Conservation (phyloP, 1,140 invertebrate genomes). For the Agrypnia vestita region DNA sequence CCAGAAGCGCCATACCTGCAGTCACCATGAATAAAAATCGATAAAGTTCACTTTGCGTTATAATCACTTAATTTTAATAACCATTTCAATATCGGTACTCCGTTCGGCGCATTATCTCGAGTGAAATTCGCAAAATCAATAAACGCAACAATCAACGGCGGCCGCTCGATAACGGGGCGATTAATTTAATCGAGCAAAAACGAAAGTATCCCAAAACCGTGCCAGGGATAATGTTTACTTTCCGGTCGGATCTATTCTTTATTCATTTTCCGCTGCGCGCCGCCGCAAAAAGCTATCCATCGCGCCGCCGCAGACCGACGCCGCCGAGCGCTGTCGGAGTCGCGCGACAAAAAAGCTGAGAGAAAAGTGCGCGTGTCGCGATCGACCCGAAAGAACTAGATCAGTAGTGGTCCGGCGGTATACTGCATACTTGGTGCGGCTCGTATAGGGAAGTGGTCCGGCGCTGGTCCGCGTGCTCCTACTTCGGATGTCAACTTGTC, state of each 20-base stretch:
- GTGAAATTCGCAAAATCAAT: slow-evolving; percentile 31
- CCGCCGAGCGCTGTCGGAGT: slow-evolving; percentile 7
- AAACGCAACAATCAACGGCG: slow-evolving; percentile 4
- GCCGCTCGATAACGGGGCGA: slow-evolving; percentile 4
- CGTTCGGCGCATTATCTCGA: slow-evolving; percentile 21
- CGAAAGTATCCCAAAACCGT: slow-evolving; percentile 33
- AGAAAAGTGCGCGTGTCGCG: slow-evolving; percentile 41
- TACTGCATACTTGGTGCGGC: background rate
- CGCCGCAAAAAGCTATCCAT: slow-evolving; percentile 10
- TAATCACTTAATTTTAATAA: slow-evolving; percentile 31
- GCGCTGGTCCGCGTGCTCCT: slow-evolving; percentile 6
- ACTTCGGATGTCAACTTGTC: slow-evolving; percentile 56
- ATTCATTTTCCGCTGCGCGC: slow-evolving; percentile 9
- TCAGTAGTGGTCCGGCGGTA: slow-evolving; percentile 13
- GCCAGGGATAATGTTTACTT: slow-evolving; percentile 32
- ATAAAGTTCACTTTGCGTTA: slow-evolving; percentile 12
- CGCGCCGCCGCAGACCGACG: background rate
- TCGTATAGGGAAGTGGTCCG: slow-evolving; percentile 21
- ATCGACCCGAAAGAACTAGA: slow-evolving; percentile 26
- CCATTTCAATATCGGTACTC: slow-evolving; percentile 17
- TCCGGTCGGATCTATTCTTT: slow-evolving; percentile 32
- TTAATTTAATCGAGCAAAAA: slow-evolving; percentile 42
- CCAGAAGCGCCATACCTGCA: slow-evolving; percentile 37
- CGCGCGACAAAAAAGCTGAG: slow-evolving; percentile 28
- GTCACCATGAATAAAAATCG: slow-evolving; percentile 36